A percentile compares a stretch with the other conserved stretches of the same genome.
Evolutionary conservation across 2,113 vertebrate genomes (phyloP).

Genomic region (Aegithalos caudatus): DNA sequence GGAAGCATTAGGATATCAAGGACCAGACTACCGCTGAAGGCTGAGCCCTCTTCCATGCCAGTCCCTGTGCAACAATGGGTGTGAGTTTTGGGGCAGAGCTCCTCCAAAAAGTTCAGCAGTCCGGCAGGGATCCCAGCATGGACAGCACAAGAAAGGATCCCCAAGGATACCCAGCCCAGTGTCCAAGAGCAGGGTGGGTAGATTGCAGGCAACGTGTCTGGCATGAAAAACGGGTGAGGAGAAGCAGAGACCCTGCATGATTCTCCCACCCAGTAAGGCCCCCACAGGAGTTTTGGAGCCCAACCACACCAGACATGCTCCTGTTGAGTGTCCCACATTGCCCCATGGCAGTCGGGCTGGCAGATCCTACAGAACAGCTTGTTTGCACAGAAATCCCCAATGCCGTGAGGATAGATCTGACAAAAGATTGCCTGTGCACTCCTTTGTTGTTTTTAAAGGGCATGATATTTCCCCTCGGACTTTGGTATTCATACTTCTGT

Average conservation of each 20-base stretch:
- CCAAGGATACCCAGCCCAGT: neutral
- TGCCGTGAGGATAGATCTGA: neutral
- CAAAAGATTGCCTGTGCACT: constrained; percentile 28
- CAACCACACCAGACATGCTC: neutral
- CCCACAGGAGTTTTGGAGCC: neutral
- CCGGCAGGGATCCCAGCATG: neutral
- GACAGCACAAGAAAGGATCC: neutral
- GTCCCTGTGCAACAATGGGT: neutral
- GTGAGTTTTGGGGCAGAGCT: neutral
- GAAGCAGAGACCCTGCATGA: neutral
- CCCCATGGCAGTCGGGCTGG: neutral
- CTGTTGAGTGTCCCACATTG: neutral
- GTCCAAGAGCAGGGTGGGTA: neutral
- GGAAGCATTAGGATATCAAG: neutral
- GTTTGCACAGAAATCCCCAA: constrained; percentile 9
- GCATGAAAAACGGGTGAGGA: neutral
- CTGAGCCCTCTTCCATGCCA: rapidly evolving
- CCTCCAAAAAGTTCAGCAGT: neutral
- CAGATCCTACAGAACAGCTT: constrained; percentile 10
- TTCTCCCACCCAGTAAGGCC: neutral
- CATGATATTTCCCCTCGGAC: constrained; percentile 58
- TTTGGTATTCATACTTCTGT: constrained; percentile 31
- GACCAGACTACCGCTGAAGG: neutral
- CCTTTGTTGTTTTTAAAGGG: constrained; percentile 60
- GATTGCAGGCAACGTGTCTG: neutral